phyloP scores from a whole-genome alignment of 2,888 invertebrate species.

The Peribatodes rhomboidaria region DNA sequence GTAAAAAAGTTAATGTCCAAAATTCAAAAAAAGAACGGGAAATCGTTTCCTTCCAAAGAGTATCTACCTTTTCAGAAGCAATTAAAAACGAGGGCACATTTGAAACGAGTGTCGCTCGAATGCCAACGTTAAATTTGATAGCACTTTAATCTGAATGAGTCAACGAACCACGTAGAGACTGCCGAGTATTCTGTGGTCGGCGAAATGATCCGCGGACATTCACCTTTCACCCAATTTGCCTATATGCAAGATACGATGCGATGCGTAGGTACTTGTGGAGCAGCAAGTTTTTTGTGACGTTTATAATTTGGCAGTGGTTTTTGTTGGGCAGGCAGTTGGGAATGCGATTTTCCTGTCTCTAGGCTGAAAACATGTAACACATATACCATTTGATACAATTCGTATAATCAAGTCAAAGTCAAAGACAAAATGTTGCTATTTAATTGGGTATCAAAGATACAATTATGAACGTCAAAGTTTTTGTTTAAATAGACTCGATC shows the following conservation, averaged over 20 bases:
- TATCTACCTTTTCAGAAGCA: conserved; percentile 26
- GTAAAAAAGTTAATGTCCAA: neutral
- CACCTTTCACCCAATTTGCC: conserved; percentile 73
- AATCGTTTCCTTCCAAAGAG: neutral
- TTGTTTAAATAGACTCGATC: too few species aligned
- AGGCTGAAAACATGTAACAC: too few species aligned
- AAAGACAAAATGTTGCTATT: too few species aligned
- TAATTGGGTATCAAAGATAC: too few species aligned
- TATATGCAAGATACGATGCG: conserved; percentile 36
- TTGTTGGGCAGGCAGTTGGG: neutral
- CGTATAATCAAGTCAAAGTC: too few species aligned
- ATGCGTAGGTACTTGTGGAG: conserved; percentile 20
- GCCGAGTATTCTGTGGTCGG: conserved; percentile 44
- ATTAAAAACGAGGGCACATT: conserved; percentile 34
- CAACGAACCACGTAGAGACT: conserved; percentile 60
- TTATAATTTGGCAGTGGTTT: conserved; percentile 17
- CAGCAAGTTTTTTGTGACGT: conserved; percentile 1
- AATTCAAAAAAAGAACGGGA: neutral
- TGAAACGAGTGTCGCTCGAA: conserved; percentile 60
- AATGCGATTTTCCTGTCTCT: too few species aligned
- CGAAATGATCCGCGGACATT: conserved; percentile 62
- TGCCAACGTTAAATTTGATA: conserved; percentile 66
- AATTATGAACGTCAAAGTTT: too few species aligned
- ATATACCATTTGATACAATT: too few species aligned
- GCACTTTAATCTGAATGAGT: conserved; percentile 71